A percentile compares a stretch with the other conserved stretches of the same genome.
These are phyloP conservation scores for Metalampra italica DNA, from an alignment of 2,888 invertebrate genomes.

Conservation along the genomic window DNA sequence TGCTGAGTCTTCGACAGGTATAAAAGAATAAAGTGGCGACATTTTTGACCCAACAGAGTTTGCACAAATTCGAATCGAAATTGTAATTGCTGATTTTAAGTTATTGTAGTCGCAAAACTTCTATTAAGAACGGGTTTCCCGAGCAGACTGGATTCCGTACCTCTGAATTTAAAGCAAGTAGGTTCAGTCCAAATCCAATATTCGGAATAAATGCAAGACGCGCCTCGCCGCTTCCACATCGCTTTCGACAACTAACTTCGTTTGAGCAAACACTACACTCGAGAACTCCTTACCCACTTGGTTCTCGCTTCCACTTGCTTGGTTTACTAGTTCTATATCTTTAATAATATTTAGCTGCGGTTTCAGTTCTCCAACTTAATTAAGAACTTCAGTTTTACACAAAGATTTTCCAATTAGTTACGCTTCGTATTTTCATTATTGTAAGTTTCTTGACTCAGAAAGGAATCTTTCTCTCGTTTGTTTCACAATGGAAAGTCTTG, in stretches of 20 bases:
- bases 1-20: too few relatives aligned
- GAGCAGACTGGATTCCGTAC: background rate
- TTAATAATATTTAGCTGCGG: constrained; percentile 28
- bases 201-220: constrained; percentile 46
- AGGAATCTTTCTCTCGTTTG: background rate
- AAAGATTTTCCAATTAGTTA: constrained; percentile 11
- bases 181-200: constrained; percentile 52
- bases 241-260: constrained; percentile 52
- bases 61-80: too few relatives aligned
- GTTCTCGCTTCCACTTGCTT: constrained; percentile 43
- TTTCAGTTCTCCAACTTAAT: constrained; percentile 31
- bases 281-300: constrained; percentile 49
- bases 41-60: too few relatives aligned
- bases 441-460: background rate
- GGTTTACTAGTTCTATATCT: constrained; percentile 31
- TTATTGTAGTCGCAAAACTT: too few relatives aligned
- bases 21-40: too few relatives aligned
- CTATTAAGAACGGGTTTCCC: background rate
- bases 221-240: constrained; percentile 39
- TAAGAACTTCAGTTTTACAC: constrained; percentile 23
- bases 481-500: background rate
- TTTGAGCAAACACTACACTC: constrained; percentile 48
- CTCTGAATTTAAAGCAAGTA: constrained; percentile 25
- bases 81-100: too few relatives aligned
- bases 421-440: constrained; percentile 8